A percentile compares a stretch with the other conserved stretches of the same genome.
Evolutionary conservation across 2,888 invertebrate species (phyloP).

Genomic region (Troides oblongomaculatus): DNA sequence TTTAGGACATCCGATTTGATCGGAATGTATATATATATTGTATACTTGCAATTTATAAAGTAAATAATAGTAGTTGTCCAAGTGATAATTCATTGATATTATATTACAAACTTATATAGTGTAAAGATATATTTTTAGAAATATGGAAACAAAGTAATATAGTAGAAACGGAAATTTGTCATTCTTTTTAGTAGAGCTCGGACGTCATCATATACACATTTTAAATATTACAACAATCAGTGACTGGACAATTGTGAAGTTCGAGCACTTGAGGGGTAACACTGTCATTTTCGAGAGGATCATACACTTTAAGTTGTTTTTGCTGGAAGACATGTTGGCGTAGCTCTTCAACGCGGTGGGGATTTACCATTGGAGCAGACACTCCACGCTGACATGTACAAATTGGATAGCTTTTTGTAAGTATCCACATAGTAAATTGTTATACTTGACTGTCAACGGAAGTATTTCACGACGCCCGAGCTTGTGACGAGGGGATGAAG

Average conservation of each 20-base stretch:
- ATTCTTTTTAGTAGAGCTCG: background rate
- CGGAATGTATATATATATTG: too few relatives aligned
- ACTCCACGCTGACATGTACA: conserved; percentile 27
- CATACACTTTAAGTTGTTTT: conserved; percentile 27
- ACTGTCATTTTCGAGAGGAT: conserved; percentile 27
- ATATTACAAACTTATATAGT: background rate
- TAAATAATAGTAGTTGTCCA: too few relatives aligned
- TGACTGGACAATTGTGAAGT: conserved; percentile 18
- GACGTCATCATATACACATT: conserved; percentile 2
- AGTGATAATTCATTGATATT: background rate
- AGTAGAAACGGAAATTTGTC: background rate
- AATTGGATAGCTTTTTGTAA: conserved; percentile 28
- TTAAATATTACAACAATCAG: conserved; percentile 14
- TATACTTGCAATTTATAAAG: too few relatives aligned
- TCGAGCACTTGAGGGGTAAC: conserved; percentile 23
- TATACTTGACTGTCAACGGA: too few relatives aligned
- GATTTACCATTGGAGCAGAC: conserved; percentile 26
- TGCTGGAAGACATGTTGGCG: conserved; percentile 25
- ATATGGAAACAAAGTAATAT: background rate
- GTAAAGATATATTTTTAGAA: background rate
- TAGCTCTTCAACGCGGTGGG: conserved; percentile 23
- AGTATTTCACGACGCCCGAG: too few relatives aligned
- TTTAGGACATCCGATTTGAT: too few relatives aligned
- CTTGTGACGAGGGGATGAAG: too few relatives aligned
- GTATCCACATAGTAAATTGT: conserved; percentile 24